These are phyloP conservation scores for Pissodes strobi DNA, from an alignment of 1,140 invertebrate genomes.

Conservation along the genomic window DNA sequence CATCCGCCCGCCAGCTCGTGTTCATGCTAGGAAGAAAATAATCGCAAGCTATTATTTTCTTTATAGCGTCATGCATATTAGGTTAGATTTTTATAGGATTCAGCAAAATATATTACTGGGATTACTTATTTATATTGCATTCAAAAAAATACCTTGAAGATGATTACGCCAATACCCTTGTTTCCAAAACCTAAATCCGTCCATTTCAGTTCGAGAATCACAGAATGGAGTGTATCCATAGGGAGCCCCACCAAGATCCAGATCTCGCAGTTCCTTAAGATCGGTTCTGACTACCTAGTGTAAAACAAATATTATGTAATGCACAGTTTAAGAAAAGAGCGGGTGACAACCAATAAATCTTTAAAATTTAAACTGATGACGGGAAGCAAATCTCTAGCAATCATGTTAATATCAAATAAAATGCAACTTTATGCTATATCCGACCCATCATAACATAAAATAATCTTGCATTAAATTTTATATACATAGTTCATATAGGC, in stretches of 20 bases:
- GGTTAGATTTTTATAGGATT: no score
- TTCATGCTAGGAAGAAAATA: no score
- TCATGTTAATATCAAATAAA: neutral
- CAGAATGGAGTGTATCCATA: conserved; percentile 99
- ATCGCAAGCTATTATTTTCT: no score
- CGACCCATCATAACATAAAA: neutral
- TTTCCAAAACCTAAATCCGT: conserved; percentile 99
- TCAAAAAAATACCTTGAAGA: conserved; percentile 72
- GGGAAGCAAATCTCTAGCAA: no score
- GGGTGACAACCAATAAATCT: no score
- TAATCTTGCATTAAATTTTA: neutral
- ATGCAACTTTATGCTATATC: neutral
- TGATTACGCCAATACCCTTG: conserved; percentile 98
- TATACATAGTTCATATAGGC: neutral
- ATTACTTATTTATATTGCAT: neutral
- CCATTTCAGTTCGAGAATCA: conserved; percentile 97
- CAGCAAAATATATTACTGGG: neutral
- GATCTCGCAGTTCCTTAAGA: conserved; percentile 91
- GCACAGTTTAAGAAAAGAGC: no score
- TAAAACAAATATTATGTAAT: conserved; percentile 1
- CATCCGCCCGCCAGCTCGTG: no score
- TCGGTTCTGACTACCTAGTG: conserved; percentile 91
- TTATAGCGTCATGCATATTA: no score
- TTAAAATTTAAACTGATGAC: neutral
- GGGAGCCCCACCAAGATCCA: conserved; percentile 96